phyloP scores from a whole-genome alignment of 2,797 vertebrate species.

The Sebastes nivosus region DNA sequence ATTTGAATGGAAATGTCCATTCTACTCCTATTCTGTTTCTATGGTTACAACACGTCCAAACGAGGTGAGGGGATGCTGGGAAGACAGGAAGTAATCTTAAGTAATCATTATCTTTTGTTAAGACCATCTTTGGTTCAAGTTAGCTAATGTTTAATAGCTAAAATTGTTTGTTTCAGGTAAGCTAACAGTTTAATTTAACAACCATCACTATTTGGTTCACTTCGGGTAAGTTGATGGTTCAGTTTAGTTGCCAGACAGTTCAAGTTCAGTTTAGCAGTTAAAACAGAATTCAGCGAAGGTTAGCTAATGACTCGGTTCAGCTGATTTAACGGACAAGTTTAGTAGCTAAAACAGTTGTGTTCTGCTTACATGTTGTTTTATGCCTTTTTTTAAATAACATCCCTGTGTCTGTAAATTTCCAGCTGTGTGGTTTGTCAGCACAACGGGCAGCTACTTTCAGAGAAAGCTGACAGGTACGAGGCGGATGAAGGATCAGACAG shows the following conservation, averaged over 20 bases:
- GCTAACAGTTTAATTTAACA: not conserved
- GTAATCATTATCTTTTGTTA: too few species aligned
- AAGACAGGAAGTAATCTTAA: too few species aligned
- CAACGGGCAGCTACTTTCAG: constrained; percentile 52
- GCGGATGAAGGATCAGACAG: constrained; percentile 54
- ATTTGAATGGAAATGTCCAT: too few species aligned
- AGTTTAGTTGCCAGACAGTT: not conserved
- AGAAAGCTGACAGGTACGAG: constrained; percentile 55
- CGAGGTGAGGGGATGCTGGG: too few species aligned
- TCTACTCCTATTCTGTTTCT: too few species aligned
- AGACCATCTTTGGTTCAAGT: not conserved
- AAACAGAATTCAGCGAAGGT: not conserved
- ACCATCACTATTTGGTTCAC: not conserved
- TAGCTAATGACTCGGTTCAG: not conserved
- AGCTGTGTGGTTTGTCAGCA: constrained; percentile 81
- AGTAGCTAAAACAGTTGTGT: not conserved
- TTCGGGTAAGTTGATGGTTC: not conserved
- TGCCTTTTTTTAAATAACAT: not conserved
- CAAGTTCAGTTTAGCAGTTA: not conserved
- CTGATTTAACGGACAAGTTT: not conserved
- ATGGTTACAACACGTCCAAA: too few species aligned
- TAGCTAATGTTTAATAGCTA: too few species aligned
- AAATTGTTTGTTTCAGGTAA: not conserved
- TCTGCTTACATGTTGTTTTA: not conserved
- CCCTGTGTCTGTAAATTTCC: constrained; percentile 2